These are phyloP conservation scores for Balanococcus diminutus DNA, from an alignment of 2,888 invertebrate species.

Conservation along the genomic window DNA sequence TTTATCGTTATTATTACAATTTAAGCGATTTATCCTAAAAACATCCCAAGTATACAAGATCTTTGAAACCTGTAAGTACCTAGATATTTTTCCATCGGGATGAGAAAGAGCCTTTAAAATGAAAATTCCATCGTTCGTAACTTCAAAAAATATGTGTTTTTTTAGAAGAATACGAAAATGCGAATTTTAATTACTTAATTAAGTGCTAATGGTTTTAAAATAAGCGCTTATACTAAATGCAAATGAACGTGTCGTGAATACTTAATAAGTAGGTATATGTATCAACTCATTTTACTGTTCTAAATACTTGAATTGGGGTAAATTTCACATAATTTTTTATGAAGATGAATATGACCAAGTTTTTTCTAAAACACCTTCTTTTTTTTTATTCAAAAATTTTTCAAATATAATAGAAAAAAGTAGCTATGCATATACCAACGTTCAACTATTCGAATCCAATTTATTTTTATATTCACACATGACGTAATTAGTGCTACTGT, in stretches of 20 bases:
- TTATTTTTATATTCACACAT: not conserved
- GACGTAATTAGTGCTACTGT: constrained; percentile 17
- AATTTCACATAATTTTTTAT: not conserved
- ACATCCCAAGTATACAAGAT: too few relatives aligned
- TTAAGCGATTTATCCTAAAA: not conserved
- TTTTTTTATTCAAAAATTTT: not conserved
- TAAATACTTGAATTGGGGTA: too few relatives aligned
- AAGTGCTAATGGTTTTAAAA: not conserved
- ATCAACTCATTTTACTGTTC: too few relatives aligned
- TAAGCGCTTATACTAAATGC: not conserved
- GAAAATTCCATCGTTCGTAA: not conserved
- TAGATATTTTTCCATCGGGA: too few relatives aligned
- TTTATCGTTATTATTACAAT: not conserved
- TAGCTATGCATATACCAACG: not conserved
- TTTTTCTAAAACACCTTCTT: not conserved
- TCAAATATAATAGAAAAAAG: not conserved
- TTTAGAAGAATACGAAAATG: not conserved
- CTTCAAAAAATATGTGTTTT: not conserved
- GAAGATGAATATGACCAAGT: not conserved
- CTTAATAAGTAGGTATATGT: not conserved
- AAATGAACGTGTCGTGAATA: not conserved
- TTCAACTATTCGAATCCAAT: not conserved
- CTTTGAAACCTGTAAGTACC: too few relatives aligned
- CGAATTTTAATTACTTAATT: not conserved
- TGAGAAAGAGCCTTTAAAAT: not conserved